These are phyloP conservation scores for Furcifer pardalis DNA, from an alignment of 2,797 vertebrate genomes.

Conservation along the genomic window DNA sequence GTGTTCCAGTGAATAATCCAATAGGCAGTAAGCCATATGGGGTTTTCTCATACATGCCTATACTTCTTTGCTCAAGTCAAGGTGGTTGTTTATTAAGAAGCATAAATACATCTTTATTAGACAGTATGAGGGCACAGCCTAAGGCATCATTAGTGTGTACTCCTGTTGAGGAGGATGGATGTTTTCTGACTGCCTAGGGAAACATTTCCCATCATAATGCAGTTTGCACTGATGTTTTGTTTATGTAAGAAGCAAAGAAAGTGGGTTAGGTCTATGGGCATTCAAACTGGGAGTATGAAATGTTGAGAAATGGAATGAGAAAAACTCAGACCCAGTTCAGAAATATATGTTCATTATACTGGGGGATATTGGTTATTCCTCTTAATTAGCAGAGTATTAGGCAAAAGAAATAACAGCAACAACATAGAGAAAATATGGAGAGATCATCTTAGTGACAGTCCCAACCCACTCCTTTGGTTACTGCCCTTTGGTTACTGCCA, in stretches of 20 bases:
- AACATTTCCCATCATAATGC: constrained; percentile 20
- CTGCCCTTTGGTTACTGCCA: too few relatives aligned
- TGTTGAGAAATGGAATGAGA: not conserved
- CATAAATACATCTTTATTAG: constrained; percentile 41
- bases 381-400: too few relatives aligned
- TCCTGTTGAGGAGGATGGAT: constrained; percentile 11
- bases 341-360: not conserved
- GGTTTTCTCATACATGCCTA: constrained; percentile 39
- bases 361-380: too few relatives aligned
- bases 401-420: too few relatives aligned
- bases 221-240: constrained; percentile 12
- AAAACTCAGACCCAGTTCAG: not conserved
- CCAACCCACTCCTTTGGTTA: too few relatives aligned
- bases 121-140: constrained; percentile 48
- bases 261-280: not conserved
- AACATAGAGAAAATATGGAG: too few relatives aligned
- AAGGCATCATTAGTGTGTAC: constrained; percentile 36
- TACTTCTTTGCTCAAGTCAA: constrained; percentile 28
- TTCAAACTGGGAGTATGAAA: not conserved
- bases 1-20: constrained; percentile 20
- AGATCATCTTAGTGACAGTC: too few relatives aligned
- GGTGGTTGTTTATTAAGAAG: constrained; percentile 49
- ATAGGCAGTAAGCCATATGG: constrained; percentile 29
- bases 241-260: constrained; percentile 19
- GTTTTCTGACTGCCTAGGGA: constrained; percentile 36